Base-by-base conservation (phyloP, 2,888 invertebrate species). In the Xestia xanthographa region DNA sequence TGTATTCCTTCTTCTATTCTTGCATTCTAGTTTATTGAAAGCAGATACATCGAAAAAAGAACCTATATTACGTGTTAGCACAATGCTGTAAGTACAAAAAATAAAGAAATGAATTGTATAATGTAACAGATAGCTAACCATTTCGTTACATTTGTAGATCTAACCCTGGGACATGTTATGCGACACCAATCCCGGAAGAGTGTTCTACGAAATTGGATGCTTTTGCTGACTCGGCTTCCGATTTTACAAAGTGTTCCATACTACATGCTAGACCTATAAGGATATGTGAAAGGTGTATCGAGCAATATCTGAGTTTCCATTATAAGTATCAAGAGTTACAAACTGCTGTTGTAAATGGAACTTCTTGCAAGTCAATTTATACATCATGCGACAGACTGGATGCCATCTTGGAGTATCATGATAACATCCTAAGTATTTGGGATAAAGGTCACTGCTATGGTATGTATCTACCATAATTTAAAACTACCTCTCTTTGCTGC, bases 371-470 rank as follows among this genome's bases (percentile, higher is more conserved):
- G 85, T 96, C 97, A 76, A 90, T 97, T 78, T 97, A 97, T 84
- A 94, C 97, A 79, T 97, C 97, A 85, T 94, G 97, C 72, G 98
- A 98, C 90, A 95, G 97, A 86, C 91, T 98, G 74, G 97, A 97
- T 94, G 97, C 97, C 68, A 95, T 98, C 38, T 92, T 97, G 80
- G 96, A 96, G 76, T 96, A 97, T 81, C 97, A 97, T 92, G 91
- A 95, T 66, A 97, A 96, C 88, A 97, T 97, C 84, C 88, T 94
- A 76, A 92, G 95, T 86, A 92, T 98, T 82, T 98, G 98, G 98
- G 92, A 94, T 43, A 96, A 97, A 90, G 98, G 97, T 71, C 97
- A 97, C 88, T 98, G 98, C 92, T 94, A 97, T 92, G 97, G 98
- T 98, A 14, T 22, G 0, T 53, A 58, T 60, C 8, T 26, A 22